A percentile compares a stretch with the other conserved stretches of the same genome.
Evolutionary conservation across 2,888 invertebrate genomes (phyloP).

Genomic region (Dione juno): DNA sequence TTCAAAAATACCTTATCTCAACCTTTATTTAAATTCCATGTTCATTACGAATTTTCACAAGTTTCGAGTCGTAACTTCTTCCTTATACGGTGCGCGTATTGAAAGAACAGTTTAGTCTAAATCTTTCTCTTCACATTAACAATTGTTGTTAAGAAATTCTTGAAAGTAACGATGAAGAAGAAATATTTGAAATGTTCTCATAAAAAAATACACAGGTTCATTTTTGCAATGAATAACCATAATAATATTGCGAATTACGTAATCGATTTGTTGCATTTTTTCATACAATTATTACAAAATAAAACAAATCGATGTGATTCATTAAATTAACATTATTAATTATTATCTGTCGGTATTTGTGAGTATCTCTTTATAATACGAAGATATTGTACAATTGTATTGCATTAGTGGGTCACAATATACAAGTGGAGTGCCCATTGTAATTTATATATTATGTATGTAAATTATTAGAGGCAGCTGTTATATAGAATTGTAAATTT

Average conservation of each 20-base stretch:
- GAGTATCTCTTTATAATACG: neutral
- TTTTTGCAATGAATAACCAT: neutral
- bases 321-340: conserved; percentile 13
- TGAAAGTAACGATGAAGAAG: too few species aligned
- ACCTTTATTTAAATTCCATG: conserved; percentile 4
- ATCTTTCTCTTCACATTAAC: neutral
- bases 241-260: neutral
- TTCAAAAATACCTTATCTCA: neutral
- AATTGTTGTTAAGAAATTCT: neutral
- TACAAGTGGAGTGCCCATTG: conserved; percentile 14
- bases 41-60: too few species aligned
- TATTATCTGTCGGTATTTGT: neutral
- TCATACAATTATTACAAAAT: neutral
- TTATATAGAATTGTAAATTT: conserved; percentile 68
- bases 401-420: neutral
- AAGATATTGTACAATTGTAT: conserved; percentile 18
- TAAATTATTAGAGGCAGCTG: conserved; percentile 51
- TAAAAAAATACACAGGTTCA: neutral
- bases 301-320: neutral
- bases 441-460: conserved; percentile 24
- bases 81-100: neutral
- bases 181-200: neutral
- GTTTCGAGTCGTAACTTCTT: conserved; percentile 13
- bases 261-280: neutral
- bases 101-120: neutral